Conservation (phyloP, 2,113 vertebrate genomes). For the Puntigrus tetrazona region DNA sequence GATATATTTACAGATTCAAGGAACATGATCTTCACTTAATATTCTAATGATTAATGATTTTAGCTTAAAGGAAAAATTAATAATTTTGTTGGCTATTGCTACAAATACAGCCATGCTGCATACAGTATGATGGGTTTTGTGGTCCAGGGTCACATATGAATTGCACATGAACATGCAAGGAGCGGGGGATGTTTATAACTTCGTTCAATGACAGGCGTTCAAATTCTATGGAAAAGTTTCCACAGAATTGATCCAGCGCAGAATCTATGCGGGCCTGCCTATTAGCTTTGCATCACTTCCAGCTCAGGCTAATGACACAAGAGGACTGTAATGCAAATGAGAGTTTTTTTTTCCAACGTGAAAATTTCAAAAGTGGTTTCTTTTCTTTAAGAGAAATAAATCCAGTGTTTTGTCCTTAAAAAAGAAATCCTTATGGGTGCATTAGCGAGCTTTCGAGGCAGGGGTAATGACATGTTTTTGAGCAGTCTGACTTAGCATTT, state of each 20-base stretch:
- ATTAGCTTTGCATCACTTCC: background rate
- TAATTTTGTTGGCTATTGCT: too few species aligned
- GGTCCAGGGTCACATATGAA: background rate
- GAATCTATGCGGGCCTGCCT: background rate
- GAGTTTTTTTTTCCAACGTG: background rate
- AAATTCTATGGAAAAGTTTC: background rate
- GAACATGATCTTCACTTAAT: too few species aligned
- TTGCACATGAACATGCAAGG: background rate
- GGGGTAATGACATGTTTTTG: conserved; percentile 27
- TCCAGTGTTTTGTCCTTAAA: conserved; percentile 9
- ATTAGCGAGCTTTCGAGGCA: background rate
- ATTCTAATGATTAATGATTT: too few species aligned
- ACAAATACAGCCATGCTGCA: too few species aligned
- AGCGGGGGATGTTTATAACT: background rate
- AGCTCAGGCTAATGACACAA: background rate
- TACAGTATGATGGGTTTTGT: too few species aligned
- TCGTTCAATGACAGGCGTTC: background rate
- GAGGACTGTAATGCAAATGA: background rate
- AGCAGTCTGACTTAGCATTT: conserved; percentile 29
- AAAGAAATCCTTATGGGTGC: background rate
- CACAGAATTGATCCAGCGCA: background rate
- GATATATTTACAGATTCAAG: too few species aligned
- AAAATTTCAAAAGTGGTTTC: background rate
- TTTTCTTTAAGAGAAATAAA: background rate
- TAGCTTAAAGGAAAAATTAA: too few species aligned